These are phyloP conservation scores for Cataglyphis altisquamis DNA, from an alignment of 2,888 invertebrate genomes.

Conservation along the genomic window DNA sequence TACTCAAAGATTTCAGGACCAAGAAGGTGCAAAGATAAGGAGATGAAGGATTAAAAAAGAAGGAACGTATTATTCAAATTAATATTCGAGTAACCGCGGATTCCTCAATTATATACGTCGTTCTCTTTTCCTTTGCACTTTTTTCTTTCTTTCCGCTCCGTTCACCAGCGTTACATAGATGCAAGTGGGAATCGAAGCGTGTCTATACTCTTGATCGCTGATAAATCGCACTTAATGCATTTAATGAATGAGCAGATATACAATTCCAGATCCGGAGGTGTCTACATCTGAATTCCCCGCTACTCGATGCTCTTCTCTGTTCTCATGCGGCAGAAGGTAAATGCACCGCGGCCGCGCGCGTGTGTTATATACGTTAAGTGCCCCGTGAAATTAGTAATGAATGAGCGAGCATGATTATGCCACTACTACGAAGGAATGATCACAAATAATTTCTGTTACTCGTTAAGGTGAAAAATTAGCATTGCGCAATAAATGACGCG, in stretches of 20 bases:
- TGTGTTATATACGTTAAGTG: slow-evolving; percentile 43
- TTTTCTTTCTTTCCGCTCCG: slow-evolving; percentile 17
- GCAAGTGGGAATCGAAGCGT: slow-evolving; percentile 69
- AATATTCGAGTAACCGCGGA: neutral
- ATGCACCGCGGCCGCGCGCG: slow-evolving; percentile 26
- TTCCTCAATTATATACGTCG: slow-evolving; percentile 25
- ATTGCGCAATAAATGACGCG: slow-evolving; percentile 17
- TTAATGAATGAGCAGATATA: slow-evolving; percentile 71
- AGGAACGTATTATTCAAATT: neutral
- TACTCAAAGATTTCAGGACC: neutral
- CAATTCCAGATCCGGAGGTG: slow-evolving; percentile 37
- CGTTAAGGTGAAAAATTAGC: slow-evolving; percentile 16
- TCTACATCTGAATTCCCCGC: slow-evolving; percentile 27
- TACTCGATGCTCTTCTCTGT: neutral
- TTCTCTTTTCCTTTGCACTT: slow-evolving; percentile 13
- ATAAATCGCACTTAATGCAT: slow-evolving; percentile 73
- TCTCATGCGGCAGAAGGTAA: slow-evolving; percentile 23
- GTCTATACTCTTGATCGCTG: slow-evolving; percentile 70
- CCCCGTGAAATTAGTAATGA: slow-evolving; percentile 44
- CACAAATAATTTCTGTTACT: slow-evolving; percentile 26
- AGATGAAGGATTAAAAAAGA: neutral
- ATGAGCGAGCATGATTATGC: slow-evolving; percentile 26
- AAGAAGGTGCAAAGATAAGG: neutral
- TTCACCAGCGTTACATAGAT: slow-evolving; percentile 14
- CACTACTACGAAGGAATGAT: neutral